Conservation (phyloP, 1,140 invertebrate genomes). For the Trigoniulus corallinus region DNA sequence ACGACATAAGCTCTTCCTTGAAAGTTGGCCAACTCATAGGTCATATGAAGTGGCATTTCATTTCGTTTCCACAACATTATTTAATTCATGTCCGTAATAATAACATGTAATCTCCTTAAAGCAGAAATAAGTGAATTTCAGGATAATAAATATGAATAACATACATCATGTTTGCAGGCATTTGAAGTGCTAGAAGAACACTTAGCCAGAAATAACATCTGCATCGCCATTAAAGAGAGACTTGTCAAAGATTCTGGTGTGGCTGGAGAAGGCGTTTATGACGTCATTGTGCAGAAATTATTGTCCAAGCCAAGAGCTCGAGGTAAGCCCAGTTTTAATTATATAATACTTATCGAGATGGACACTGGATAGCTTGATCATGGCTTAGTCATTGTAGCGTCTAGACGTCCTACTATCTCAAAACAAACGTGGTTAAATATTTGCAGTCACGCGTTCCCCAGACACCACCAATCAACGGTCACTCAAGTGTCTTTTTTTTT, state of each 20-base stretch:
- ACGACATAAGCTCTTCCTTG: background rate
- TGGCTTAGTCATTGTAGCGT: no score
- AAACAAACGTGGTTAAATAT: no score
- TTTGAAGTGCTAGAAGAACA: conserved; percentile 81
- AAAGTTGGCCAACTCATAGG: background rate
- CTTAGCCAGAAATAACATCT: conserved; percentile 61
- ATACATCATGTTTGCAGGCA: conserved; percentile 43
- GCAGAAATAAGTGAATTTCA: background rate
- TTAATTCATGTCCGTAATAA: background rate
- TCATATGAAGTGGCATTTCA: background rate
- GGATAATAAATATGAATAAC: background rate
- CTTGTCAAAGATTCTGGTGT: conserved; percentile 90
- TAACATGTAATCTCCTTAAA: no score
- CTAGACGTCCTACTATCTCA: no score
- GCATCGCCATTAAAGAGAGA: conserved; percentile 84
- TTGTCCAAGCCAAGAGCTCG: conserved; percentile 64
- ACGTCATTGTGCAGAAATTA: conserved; percentile 66
- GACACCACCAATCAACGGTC: no score
- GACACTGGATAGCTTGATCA: no score
- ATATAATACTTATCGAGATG: background rate
- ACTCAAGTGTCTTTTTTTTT: no score
- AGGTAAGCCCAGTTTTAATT: conserved; percentile 38
- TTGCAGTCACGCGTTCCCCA: no score
- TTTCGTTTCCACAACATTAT: background rate
- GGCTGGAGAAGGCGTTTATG: conserved; percentile 66